A percentile compares a stretch with the other conserved stretches of the same genome.
phyloP scores from a whole-genome alignment of 2,888 invertebrate species.

The Pandemis corylana region DNA sequence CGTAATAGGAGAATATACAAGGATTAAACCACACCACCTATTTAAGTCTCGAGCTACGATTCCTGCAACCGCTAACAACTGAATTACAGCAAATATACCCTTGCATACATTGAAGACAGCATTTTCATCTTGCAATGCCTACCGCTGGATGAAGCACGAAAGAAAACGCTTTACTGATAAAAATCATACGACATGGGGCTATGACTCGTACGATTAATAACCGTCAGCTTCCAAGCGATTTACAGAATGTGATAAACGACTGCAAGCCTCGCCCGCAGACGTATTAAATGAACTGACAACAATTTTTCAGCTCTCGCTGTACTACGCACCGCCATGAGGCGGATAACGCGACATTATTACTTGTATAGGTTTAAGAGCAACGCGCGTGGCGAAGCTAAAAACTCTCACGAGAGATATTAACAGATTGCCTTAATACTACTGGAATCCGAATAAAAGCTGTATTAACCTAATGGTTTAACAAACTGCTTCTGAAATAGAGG shows the following conservation, averaged over 20 bases:
- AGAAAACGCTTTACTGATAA: constrained; percentile 35
- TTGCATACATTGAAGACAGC: constrained; percentile 4
- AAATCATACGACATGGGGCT: constrained; percentile 43
- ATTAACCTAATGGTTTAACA: not conserved
- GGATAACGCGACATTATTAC: constrained; percentile 27
- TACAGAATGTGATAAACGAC: constrained; percentile 65
- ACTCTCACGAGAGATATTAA: constrained; percentile 1
- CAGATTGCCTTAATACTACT: not conserved
- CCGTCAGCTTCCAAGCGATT: constrained; percentile 62
- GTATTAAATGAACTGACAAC: constrained; percentile 57
- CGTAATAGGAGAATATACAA: constrained; percentile 17
- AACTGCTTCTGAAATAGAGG: not conserved
- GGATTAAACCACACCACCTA: constrained; percentile 6
- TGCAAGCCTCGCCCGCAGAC: constrained; percentile 51
- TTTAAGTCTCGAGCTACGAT: constrained; percentile 28
- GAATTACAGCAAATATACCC: constrained; percentile 4
- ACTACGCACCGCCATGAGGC: constrained; percentile 24
- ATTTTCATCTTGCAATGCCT: constrained; percentile 7
- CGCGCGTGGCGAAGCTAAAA: constrained; percentile 4
- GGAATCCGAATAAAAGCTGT: not conserved
- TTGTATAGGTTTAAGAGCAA: constrained; percentile 17
- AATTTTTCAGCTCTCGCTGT: constrained; percentile 41
- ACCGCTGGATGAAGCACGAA: constrained; percentile 18
- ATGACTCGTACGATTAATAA: constrained; percentile 55
- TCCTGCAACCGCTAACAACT: constrained; percentile 5